These are phyloP conservation scores for Oconnorella tubifera DNA, from an alignment of 2,888 invertebrate genomes.

Conservation along the genomic window DNA sequence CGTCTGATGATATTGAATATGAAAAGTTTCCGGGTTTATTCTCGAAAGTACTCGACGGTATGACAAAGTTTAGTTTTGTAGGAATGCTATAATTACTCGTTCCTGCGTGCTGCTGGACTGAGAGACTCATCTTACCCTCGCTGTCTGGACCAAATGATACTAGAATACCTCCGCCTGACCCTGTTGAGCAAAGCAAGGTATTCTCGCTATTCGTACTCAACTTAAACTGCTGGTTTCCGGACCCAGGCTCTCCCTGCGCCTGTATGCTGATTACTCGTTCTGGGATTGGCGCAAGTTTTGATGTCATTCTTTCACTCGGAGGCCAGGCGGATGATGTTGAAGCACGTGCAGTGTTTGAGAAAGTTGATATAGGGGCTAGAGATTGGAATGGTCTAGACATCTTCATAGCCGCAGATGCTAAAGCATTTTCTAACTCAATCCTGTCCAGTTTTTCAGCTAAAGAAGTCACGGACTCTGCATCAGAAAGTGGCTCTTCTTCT, in stretches of 20 bases:
- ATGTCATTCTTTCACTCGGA: background rate
- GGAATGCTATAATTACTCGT: background rate
- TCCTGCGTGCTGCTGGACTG: slow-evolving; percentile 23
- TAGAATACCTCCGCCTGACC: slow-evolving; percentile 5
- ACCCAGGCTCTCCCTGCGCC: background rate
- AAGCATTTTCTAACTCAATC: slow-evolving; percentile 27
- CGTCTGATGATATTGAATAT: slow-evolving; percentile 4
- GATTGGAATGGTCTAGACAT: slow-evolving; percentile 13
- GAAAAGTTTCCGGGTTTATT: slow-evolving; percentile 5
- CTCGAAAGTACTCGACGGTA: background rate
- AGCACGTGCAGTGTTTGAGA: background rate
- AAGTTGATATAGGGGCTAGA: background rate
- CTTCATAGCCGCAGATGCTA: slow-evolving; percentile 19
- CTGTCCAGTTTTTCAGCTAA: slow-evolving; percentile 26
- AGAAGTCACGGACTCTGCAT: slow-evolving; percentile 11
- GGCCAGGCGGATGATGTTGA: background rate
- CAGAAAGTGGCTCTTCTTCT: slow-evolving; percentile 3
- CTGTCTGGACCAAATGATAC: slow-evolving; percentile 11
- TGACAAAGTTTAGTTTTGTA: slow-evolving; percentile 7
- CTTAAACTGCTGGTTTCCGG: background rate
- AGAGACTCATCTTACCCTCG: slow-evolving; percentile 24
- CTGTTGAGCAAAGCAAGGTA: background rate
- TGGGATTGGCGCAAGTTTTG: slow-evolving; percentile 10
- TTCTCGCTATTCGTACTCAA: background rate
- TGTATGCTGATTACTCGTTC: slow-evolving; percentile 11